Percentiles rank a stretch among this genome's conserved stretches.
Evolutionary conservation across 1,140 invertebrate genomes (phyloP).

Genomic region (Cardiocondyla obscurior): DNA sequence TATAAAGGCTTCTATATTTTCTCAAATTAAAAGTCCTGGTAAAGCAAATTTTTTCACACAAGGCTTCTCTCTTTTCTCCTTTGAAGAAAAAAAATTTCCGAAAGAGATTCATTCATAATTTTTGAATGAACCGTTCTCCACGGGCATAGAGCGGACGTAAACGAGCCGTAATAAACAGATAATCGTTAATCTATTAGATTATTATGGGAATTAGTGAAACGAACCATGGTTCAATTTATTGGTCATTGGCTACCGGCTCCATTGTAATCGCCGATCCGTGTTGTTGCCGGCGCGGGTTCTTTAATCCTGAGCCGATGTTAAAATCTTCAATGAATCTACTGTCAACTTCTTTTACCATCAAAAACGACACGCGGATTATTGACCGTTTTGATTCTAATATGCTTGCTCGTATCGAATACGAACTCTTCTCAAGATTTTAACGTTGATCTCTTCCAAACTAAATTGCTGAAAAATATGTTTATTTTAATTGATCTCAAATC

Average conservation of each 20-base stretch:
- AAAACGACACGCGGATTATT: slow-evolving; percentile 61
- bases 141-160: slow-evolving; percentile 64
- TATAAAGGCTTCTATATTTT: too few relatives aligned
- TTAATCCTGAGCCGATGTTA: slow-evolving; percentile 73
- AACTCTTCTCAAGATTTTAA: slow-evolving; percentile 52
- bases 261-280: slow-evolving; percentile 73
- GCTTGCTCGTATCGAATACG: not conserved
- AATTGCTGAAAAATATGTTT: slow-evolving; percentile 65
- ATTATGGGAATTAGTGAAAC: slow-evolving; percentile 84
- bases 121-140: slow-evolving; percentile 37
- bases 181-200: slow-evolving; percentile 84
- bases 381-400: slow-evolving; percentile 27
- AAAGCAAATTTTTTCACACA: slow-evolving; percentile 32
- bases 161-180: slow-evolving; percentile 82
- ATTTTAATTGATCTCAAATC: slow-evolving; percentile 78
- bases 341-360: slow-evolving; percentile 78
- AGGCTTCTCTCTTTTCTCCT: not conserved
- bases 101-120: slow-evolving; percentile 58
- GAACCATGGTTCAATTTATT: slow-evolving; percentile 83
- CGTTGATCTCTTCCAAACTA: slow-evolving; percentile 66
- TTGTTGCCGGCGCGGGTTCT: slow-evolving; percentile 70
- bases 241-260: slow-evolving; percentile 77
- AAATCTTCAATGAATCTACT: slow-evolving; percentile 68
- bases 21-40: not conserved
- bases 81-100: slow-evolving; percentile 3